These are phyloP conservation scores for Anorthoa munda DNA, from an alignment of 2,888 invertebrate genomes.

Conservation along the genomic window DNA sequence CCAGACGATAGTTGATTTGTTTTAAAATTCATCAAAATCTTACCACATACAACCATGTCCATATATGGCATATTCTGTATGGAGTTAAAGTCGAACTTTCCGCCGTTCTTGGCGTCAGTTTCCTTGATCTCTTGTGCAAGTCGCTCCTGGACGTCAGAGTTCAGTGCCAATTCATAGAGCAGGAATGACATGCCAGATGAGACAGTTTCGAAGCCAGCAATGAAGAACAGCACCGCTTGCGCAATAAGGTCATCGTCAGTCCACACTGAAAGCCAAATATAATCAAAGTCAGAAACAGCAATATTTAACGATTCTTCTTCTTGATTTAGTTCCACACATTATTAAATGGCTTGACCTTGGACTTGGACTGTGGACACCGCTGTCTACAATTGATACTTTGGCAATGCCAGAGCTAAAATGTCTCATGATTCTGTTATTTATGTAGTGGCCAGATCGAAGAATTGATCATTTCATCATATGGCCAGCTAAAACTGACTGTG, in stretches of 20 bases:
- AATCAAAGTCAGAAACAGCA: neutral
- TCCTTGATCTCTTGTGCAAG: conserved; percentile 90
- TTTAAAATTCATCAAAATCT: conserved; percentile 8
- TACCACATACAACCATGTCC: conserved; percentile 92
- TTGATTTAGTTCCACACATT: too few species aligned
- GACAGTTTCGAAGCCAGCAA: conserved; percentile 90
- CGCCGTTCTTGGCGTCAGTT: conserved; percentile 79
- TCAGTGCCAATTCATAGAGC: conserved; percentile 90
- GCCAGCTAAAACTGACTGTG: too few species aligned
- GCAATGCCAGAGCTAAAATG: too few species aligned
- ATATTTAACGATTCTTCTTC: too few species aligned
- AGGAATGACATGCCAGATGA: conserved; percentile 87
- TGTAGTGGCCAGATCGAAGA: too few species aligned
- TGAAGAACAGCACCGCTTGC: conserved; percentile 89
- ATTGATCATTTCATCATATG: too few species aligned
- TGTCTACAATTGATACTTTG: too few species aligned
- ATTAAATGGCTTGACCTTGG: too few species aligned
- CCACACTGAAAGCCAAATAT: conserved; percentile 73
- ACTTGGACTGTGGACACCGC: too few species aligned
- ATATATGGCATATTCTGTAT: conserved; percentile 91
- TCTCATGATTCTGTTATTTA: too few species aligned
- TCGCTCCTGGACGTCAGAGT: conserved; percentile 90
- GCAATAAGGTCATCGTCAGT: conserved; percentile 83
- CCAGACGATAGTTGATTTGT: too few species aligned
- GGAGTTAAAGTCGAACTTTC: conserved; percentile 87